Evolutionary conservation across 2,113 vertebrate species (phyloP).

Genomic region (Silurus meridionalis): DNA sequence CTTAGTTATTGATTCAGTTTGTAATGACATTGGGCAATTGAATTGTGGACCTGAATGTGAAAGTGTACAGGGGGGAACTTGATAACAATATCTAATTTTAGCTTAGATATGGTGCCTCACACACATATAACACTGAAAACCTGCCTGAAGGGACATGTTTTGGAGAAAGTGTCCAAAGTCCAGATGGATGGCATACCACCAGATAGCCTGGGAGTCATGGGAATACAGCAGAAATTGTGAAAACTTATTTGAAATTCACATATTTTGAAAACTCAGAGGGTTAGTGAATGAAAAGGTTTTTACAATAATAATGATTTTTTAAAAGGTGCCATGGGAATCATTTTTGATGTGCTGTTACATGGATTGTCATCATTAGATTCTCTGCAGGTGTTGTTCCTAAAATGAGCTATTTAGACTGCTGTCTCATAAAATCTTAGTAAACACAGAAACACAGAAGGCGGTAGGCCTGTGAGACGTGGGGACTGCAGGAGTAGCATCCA

Average conservation of each 20-base stretch:
- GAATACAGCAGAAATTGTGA: not conserved
- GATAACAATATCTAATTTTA: constrained; percentile 18
- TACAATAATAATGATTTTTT: not conserved
- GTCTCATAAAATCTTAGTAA: constrained; percentile 22
- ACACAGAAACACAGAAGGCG: not conserved
- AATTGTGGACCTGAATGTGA: not conserved
- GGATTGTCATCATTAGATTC: constrained; percentile 1
- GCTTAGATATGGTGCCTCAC: constrained; percentile 1
- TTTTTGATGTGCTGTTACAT: not conserved
- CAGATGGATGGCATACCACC: constrained; percentile 37
- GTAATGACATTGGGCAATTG: not conserved
- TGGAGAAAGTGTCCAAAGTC: constrained; percentile 32
- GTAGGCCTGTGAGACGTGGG: not conserved
- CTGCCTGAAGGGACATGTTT: constrained; percentile 20
- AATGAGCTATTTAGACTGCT: constrained; percentile 15
- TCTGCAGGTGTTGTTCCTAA: not conserved
- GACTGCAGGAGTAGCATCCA: not conserved
- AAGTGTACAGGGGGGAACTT: constrained; percentile 16
- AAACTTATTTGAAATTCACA: not conserved
- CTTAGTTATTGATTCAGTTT: not conserved
- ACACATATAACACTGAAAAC: constrained; percentile 17
- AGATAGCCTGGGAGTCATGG: constrained; percentile 40
- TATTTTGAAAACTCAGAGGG: not conserved
- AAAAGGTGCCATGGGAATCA: constrained; percentile 6
- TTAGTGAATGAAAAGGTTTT: not conserved